Evolutionary conservation across 1,140 invertebrate species (phyloP), one percentile per base, ranked within the genome.

Genomic region (Drosophila santomea): DNA sequence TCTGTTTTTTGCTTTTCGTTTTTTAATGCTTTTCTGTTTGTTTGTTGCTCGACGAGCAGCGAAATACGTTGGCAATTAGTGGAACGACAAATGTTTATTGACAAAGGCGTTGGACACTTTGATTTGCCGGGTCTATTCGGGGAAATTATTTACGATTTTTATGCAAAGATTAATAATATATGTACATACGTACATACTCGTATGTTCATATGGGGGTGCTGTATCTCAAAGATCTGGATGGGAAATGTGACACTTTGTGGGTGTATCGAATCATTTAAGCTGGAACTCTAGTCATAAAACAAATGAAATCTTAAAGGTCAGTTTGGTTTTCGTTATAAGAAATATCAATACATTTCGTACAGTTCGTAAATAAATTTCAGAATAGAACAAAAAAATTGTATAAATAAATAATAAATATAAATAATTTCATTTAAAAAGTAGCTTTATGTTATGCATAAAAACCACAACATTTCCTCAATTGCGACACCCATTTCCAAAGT

Each of bases 81-180:
- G 75, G 43, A 81, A 77, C 62, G 52, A 68, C 44, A 60, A 52
- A 47, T 64, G 58, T 57, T 66, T 54, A 77, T 63, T 69, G 44
- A 71, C 47, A 76, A 60, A 74, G 47, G 59, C 48, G 35, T 47
- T 36, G 28, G 41, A 54, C 43, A 55, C 41, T 59, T 43, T 43
- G 45, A 69, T 72, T 72, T 58, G 17, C 17, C 32, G 41, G 61
- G 17, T 38, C 10, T 48, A 58, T 50, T 32, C 45, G 59, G 20
- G 3, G 20, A 64, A 64, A 64, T 44, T 52, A 12, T 52, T 66
- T 52, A 52, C 15, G 28, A 7, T 15, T 36, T 10, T 10, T 20
- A 15, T 32, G 38, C 39, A 20, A 66, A 52, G 51, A 41, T 48
- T 62, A 35, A 35, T 35, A 20, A 43, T 66, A 68, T 12, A 15